A percentile compares a stretch with the other conserved stretches of the same genome.
phyloP scores from a whole-genome alignment of 2,113 vertebrate genomes.

The Paedocypris sp. region DNA sequence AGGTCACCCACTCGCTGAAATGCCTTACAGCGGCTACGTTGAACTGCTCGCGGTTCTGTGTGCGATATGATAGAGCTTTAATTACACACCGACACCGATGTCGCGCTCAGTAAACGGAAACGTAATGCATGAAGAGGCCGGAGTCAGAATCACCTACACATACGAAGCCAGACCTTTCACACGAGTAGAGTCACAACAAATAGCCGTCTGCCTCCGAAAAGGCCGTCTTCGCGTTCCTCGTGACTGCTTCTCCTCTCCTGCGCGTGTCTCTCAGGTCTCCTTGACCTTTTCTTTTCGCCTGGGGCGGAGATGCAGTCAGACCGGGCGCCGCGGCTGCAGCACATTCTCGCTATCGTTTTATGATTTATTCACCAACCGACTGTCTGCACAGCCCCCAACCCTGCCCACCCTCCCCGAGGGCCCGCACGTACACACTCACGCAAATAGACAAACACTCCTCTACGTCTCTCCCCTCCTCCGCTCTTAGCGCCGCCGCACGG shows the following conservation, averaged over 20 bases:
- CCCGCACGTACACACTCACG: slow-evolving; percentile 7
- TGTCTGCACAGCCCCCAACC: slow-evolving; percentile 13
- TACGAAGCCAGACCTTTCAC: not conserved
- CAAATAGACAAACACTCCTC: not conserved
- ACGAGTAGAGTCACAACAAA: not conserved
- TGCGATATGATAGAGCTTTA: slow-evolving; percentile 19
- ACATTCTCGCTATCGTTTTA: not conserved
- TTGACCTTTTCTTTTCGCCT: slow-evolving; percentile 24
- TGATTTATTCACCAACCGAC: slow-evolving; percentile 34
- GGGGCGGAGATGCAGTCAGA: slow-evolving; percentile 6
- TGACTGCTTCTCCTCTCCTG: not conserved
- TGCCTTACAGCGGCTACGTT: slow-evolving; percentile 4
- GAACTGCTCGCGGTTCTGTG: slow-evolving; percentile 17
- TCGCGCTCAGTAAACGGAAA: not conserved
- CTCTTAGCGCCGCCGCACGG: not conserved
- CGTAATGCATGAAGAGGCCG: not conserved
- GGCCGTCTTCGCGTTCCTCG: not conserved
- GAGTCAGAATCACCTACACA: not conserved
- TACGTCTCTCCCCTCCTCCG: not conserved
- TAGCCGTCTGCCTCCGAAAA: no score
- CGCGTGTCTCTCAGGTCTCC: not conserved
- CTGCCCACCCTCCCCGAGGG: slow-evolving; percentile 3
- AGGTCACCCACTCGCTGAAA: slow-evolving; percentile 9
- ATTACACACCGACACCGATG: slow-evolving; percentile 16
- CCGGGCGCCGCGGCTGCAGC: not conserved